Base-by-base conservation (phyloP, 2,113 vertebrate species). In the Columba livia region DNA sequence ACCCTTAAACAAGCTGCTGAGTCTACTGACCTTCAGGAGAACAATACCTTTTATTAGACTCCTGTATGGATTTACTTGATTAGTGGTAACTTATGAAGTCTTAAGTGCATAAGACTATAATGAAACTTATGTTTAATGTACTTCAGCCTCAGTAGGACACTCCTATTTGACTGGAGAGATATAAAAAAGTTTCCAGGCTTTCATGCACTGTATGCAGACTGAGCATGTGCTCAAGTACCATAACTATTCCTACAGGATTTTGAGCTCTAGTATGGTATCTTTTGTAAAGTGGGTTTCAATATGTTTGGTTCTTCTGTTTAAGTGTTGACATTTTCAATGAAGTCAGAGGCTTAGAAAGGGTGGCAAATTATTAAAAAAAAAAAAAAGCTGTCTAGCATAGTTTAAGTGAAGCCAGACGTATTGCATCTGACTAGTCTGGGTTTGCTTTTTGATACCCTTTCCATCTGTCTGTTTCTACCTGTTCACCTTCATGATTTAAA, bases 401-500 rank as follows among this genome's bases (percentile, higher is more conserved):
- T 58, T 94, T 36, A 51, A 38, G 5, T 47, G 10, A 58, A 90
- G 32, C 4, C n/a, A 31, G 16, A 64, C 47, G 9, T 31, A 70
- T 31, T 61, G 28, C 44, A 4, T 84, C 82, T 67, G 32, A 51
- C 14, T 56, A 42, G 24, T 25, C 44, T 62, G 29, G 15, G 28
- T 93, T 60, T 79, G 34, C 36, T 94, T 23, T 78, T 77, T 74
- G 34, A 32, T 79, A 74, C 9, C 17, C 15, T 80, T 90, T 91
- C 79, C 31, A 53, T 91, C 79, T 90, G 60, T 56, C 57, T 42
- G 5, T 89, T 94, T 18, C 21, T 81, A 57, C 77, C 79, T 88
- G 34, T 42, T 90, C 60, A 67, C 79, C 83, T 92, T 78, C 65
- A 60, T 65, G 79, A 77, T 88, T 96, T 83, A 84, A 89, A 96